Base-by-base conservation (phyloP, 2,113 vertebrate species). In the Cephalophus harveyi region DNA sequence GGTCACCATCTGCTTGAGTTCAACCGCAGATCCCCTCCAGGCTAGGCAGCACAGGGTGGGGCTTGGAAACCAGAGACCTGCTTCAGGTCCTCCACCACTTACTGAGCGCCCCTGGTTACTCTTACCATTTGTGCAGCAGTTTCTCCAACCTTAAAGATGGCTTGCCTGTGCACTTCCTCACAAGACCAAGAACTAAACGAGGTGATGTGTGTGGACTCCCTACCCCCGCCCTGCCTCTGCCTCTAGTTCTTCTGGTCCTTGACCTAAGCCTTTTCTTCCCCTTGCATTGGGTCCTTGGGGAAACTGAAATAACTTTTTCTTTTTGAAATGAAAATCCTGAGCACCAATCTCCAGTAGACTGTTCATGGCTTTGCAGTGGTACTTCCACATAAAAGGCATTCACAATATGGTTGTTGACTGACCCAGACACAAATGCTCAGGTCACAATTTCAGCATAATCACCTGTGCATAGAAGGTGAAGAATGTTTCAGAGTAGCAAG, bases 221-320 rank as follows among this genome's bases (percentile, higher is more conserved):
- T 9, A 43, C 21, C n/a, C 9, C 21, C 2, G 1, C 40, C 15
- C 33, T 8, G 36, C 62, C 55, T 60, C 54, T 9, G 33, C 12
- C 46, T 86, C 74, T 52, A 12, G 36, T 67, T 71, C 79, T 55
- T 33, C 82, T 67, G 40, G 21, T 81, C 50, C 52, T 91, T 46
- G 46, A 14, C 87, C 36, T 21, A 9, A 30, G 40, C 27, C 48
- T 54, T 48, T 67, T 12, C 4, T 16, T 23, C 16, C 9, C 12
- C 15, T 54, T 67, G 8, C 6, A 0, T 40, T n/a, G n/a, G 33
- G 14, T 59, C 87, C 76, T 87, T 79, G 25, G 23, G 76, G 57
- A 95, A 95, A 88, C 21, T 23, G 15, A 93, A 60, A 95, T 50
- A 59, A 62, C 87, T 40, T 67, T 81, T 92, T 59, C 23, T 17